Evolutionary conservation across 2,113 vertebrate genomes (phyloP).

Genomic region (Theropithecus gelada): DNA sequence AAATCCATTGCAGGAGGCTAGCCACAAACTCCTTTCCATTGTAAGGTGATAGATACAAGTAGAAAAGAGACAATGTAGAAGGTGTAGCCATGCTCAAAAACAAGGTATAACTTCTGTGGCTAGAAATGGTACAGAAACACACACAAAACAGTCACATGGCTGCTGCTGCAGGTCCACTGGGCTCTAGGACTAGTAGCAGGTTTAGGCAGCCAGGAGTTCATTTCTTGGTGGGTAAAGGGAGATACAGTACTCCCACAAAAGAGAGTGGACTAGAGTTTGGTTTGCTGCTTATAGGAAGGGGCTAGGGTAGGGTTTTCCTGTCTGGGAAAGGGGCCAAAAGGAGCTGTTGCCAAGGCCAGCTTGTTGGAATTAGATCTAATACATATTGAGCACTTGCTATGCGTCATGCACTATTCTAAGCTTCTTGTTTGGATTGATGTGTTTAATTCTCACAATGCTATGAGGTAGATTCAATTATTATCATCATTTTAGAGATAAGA

Average conservation of each 20-base stretch:
- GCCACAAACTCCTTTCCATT: neutral
- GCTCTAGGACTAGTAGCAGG: neutral
- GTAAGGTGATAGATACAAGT: neutral
- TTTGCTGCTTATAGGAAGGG: neutral
- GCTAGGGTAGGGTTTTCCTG: neutral
- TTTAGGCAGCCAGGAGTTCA: neutral
- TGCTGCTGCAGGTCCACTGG: neutral
- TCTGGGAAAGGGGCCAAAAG: neutral
- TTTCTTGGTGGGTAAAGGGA: neutral
- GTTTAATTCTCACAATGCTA: neutral
- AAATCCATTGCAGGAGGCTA: neutral
- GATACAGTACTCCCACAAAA: neutral
- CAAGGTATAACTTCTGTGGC: neutral
- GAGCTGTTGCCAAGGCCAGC: neutral
- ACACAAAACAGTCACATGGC: neutral
- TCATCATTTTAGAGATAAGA: neutral
- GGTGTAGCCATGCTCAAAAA: neutral
- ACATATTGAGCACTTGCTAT: neutral
- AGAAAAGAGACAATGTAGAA: neutral
- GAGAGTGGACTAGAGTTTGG: neutral
- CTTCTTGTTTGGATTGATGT: neutral
- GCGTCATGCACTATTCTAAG: neutral
- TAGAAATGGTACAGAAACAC: neutral
- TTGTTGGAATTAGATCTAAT: neutral
- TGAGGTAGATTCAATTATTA: neutral